Percentiles rank a stretch among this genome's conserved stretches.
These are phyloP conservation scores for Neostethus bicornis DNA, from an alignment of 2,797 vertebrate species.

Conservation along the genomic window DNA sequence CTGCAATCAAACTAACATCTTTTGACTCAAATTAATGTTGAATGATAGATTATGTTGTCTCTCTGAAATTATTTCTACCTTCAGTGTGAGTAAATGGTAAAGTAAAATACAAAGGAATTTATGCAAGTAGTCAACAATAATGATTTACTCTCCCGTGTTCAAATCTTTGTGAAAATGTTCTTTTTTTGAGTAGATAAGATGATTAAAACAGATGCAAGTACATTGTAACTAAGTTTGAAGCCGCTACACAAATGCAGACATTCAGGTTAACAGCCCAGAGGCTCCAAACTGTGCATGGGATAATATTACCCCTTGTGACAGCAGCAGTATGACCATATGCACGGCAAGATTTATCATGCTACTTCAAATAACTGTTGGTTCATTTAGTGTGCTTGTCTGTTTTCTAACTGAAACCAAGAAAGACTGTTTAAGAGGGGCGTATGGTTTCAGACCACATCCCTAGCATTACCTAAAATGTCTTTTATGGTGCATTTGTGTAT, in stretches of 20 bases:
- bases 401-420: slow-evolving; percentile 31
- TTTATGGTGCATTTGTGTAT: slow-evolving; percentile 22
- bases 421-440: slow-evolving; percentile 39
- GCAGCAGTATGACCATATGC: slow-evolving; percentile 17
- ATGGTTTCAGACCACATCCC: slow-evolving; percentile 35
- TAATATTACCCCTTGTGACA: slow-evolving; percentile 23
- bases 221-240: slow-evolving; percentile 14
- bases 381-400: slow-evolving; percentile 10
- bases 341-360: slow-evolving; percentile 16
- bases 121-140: no score
- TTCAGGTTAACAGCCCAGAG: slow-evolving; percentile 5
- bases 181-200: slow-evolving; percentile 27
- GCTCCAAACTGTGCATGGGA: slow-evolving; percentile 9
- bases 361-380: slow-evolving; percentile 19
- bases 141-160: no score
- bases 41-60: no score
- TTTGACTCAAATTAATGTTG: no score
- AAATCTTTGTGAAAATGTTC: slow-evolving; percentile 13
- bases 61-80: no score
- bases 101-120: no score
- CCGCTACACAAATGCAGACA: background rate
- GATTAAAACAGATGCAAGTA: slow-evolving; percentile 12
- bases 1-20: no score
- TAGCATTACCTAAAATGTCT: slow-evolving; percentile 31
- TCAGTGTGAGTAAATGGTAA: no score